Evolutionary conservation across 2,113 vertebrate species (phyloP).

Genomic region (Perca schrenkii): DNA sequence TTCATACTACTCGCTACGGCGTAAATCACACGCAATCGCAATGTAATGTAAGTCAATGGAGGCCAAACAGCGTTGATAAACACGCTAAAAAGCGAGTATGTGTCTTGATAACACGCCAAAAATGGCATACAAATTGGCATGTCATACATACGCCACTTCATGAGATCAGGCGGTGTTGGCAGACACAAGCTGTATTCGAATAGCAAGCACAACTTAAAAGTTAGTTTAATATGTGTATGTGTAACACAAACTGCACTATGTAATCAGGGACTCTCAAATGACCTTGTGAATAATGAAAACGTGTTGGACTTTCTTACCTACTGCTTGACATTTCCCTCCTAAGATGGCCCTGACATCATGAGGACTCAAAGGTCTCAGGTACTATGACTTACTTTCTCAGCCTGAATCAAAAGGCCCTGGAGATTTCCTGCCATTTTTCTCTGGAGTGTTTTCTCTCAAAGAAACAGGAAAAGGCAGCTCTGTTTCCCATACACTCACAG

Average conservation of each 20-base stretch:
- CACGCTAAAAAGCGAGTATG: too few species aligned
- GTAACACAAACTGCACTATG: not conserved
- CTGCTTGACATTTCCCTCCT: not conserved
- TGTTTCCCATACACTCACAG: constrained; percentile 78
- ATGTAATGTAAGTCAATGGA: too few species aligned
- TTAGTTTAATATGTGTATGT: not conserved
- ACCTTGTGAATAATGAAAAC: not conserved
- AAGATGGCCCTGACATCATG: constrained; percentile 30
- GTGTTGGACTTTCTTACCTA: not conserved
- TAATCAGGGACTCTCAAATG: not conserved
- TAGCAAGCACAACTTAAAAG: not conserved
- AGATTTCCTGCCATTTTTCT: constrained; percentile 83
- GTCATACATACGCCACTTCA: too few species aligned
- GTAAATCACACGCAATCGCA: too few species aligned
- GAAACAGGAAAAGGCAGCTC: constrained; percentile 71
- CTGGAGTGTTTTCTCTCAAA: constrained; percentile 76
- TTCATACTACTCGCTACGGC: too few species aligned
- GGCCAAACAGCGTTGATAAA: too few species aligned
- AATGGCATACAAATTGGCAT: too few species aligned
- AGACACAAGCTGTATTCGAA: not conserved
- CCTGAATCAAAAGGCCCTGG: constrained; percentile 78
- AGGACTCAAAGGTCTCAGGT: constrained; percentile 41
- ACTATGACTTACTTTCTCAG: constrained; percentile 67
- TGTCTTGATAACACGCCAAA: too few species aligned
- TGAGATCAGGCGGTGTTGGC: constrained; percentile 7